Evolutionary conservation across 1,140 invertebrate species (phyloP), one percentile per base, ranked within the genome.

Genomic region (Drosophila kurseongensis): DNA sequence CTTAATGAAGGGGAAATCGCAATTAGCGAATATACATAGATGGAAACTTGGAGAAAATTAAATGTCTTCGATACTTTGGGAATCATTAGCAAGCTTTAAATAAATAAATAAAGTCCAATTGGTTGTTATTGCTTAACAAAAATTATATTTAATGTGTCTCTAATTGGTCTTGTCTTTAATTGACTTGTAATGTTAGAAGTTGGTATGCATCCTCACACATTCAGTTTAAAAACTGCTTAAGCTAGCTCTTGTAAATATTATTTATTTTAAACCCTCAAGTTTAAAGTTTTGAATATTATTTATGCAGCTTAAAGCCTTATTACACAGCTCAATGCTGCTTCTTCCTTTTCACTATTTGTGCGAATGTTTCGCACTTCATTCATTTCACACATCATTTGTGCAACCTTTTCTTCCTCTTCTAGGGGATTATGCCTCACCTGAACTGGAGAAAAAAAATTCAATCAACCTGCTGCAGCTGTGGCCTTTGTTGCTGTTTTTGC

Each of bases 301-400:
- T 14, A 27, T 42, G 41, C 55, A 40, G 27, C 63, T 67, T 51
- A 18, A 42, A 50, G 58, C 16, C 32, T 1, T 27, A 14, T 16
- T 16, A 9, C 32, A 48, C 23, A 48, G 14, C 56, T 18, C 6
- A 23, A 23, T 40, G 2, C 29, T 3, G 14, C 29, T 35, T 35
- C 36, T 29, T 18, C 14, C 9, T 32, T 47, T 38, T 9, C 44
- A 47, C 57, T 62, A 66, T 66, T 62, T 62, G 63, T 41, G 42
- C 44, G 44, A 63, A 48, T 27, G 61, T 67, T 67, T 67, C 36
- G 63, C 63, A 67, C 63, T 63, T 67, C 63, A 67, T 63, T 67
- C 63, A 67, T 67, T 67, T 67, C 58, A 67, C 63, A 67, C 63
- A 32, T 66, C 58, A 66, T 63, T 67, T 62, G 45, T 67, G 63